Base-by-base conservation (phyloP, 2,113 vertebrate species). In the Chiloscyllium plagiosum region DNA sequence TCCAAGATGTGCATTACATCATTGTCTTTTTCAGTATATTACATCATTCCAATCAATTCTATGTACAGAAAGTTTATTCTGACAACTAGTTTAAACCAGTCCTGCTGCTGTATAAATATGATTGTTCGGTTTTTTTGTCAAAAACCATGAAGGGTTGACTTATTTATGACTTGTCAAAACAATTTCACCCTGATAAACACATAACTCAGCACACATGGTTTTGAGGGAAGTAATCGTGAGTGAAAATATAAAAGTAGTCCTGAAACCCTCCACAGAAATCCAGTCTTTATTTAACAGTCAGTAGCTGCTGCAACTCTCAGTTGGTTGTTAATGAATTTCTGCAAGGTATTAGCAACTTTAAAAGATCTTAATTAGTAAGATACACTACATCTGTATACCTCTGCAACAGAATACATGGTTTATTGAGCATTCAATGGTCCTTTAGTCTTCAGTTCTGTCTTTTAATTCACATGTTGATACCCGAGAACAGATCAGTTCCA, bases 11-110 rank as follows among this genome's bases (percentile, higher is more conserved):
- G n/a, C 89, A 68, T 93, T 93, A 65, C 89, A 93, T 93, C 56
- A 66, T 92, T 92, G 89, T 92, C 61, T 93, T 93, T 93, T 93
- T 93, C 89, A 93, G n/a, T 20, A 93, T 66, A 93, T 93, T 93
- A 37, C 89, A 93, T 93, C 89, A 93, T 37, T 95, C 68, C 52
- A 95, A 95, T 70, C 42, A 95, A 72, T 52, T 95, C 47, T 13
- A 50, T 52, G 68, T 50, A 95, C 37, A 50, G 42, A 70, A 95
- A 22, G 22, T 94, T 42, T 72, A 72, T 95, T 95, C 66, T 52
- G 42, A 24, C 68, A 17, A 52, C 94, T 29, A 95, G 94, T 72
- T 95, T 70, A 70, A 95, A 95, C 68, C 94, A 72, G 69, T 33
- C 26, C 94, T 37, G 42, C 42, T 70, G 50, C 69, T 95, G 69